phyloP scores from a whole-genome alignment of 2,797 vertebrate genomes.

The Manis pentadactyla region DNA sequence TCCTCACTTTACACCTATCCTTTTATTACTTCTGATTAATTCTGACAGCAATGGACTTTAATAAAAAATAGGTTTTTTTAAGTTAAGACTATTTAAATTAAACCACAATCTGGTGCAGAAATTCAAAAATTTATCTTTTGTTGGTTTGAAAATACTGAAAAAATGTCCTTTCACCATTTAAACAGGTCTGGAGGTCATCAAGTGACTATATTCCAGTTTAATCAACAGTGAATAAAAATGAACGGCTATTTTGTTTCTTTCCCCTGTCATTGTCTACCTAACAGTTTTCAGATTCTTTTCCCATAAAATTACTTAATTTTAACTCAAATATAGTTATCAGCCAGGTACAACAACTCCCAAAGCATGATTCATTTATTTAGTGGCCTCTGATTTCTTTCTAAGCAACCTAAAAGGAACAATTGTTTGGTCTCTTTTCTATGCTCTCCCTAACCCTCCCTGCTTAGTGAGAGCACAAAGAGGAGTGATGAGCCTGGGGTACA shows the following conservation, averaged over 20 bases:
- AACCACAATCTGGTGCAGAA: not conserved
- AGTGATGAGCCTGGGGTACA: constrained; percentile 37
- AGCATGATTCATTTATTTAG: constrained; percentile 65
- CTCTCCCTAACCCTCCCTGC: not conserved
- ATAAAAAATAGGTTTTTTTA: not conserved
- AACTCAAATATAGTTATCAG: constrained; percentile 60
- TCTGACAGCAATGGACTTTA: not conserved
- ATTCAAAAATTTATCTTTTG: constrained; percentile 25
- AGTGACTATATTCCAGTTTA: constrained; percentile 37
- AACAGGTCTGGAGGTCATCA: not conserved
- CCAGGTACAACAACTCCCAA: constrained; percentile 30
- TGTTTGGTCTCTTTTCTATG: constrained; percentile 42
- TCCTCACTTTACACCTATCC: not conserved
- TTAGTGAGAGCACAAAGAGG: constrained; percentile 50
- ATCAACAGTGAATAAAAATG: constrained; percentile 21
- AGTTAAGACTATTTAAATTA: constrained; percentile 50
- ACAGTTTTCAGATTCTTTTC: not conserved
- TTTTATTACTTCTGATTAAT: constrained; percentile 32
- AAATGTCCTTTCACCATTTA: constrained; percentile 58
- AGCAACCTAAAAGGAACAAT: constrained; percentile 67
- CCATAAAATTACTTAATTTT: constrained; percentile 43
- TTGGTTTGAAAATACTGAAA: constrained; percentile 25
- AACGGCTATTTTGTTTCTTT: not conserved
- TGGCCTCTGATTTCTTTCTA: constrained; percentile 50
- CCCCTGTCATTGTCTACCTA: not conserved